Evolutionary conservation across 2,113 vertebrate species (phyloP).

Genomic region (Motacilla alba): DNA sequence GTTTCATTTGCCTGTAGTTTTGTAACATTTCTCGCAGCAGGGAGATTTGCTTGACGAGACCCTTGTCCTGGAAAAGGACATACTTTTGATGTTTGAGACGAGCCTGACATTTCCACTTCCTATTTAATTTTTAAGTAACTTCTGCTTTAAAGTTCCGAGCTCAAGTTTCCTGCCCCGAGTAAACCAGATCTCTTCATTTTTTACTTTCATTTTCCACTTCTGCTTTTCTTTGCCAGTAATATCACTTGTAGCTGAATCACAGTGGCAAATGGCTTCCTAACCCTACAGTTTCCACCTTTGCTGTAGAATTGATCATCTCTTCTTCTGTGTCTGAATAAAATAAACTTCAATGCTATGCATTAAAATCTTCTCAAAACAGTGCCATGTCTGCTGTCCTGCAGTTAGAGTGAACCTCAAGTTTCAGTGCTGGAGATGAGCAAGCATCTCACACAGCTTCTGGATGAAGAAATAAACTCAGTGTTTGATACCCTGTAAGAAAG

Average conservation of each 20-base stretch:
- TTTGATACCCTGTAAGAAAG: neutral
- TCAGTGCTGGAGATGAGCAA: neutral
- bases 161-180: neutral
- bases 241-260: neutral
- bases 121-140: conserved; percentile 26
- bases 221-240: neutral
- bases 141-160: conserved; percentile 8
- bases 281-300: neutral
- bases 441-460: neutral
- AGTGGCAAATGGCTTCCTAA: neutral
- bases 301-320: neutral
- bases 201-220: conserved; percentile 51
- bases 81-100: neutral
- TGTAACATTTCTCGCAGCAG: neutral
- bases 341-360: neutral
- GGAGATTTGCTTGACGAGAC: neutral
- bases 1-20: neutral
- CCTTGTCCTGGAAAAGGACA: neutral
- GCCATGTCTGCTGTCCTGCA: neutral
- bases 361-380: neutral
- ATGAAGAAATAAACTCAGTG: neutral
- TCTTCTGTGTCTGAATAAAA: neutral
- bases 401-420: neutral
- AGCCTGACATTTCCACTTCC: neutral
- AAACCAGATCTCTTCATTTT: conserved; percentile 10